A percentile compares a stretch with the other conserved stretches of the same genome.
These are phyloP conservation scores for Acanthopleura granulata DNA, from an alignment of 2,888 invertebrate species.

Conservation along the genomic window DNA sequence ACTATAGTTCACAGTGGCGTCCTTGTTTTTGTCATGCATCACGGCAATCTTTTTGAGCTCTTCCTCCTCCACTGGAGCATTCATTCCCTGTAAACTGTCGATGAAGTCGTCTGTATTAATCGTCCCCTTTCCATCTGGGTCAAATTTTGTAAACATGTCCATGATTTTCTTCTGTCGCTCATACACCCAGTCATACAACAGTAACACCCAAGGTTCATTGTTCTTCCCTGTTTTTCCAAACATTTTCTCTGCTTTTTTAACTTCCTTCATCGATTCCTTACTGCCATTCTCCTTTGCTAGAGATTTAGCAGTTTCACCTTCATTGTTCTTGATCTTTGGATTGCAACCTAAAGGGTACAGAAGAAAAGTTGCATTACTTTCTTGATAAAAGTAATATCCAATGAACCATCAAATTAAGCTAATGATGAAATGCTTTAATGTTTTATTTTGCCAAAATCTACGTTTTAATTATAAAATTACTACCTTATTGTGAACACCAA, in stretches of 20 bases:
- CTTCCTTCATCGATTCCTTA: slow-evolving; percentile 68
- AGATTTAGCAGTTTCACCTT: slow-evolving; percentile 61
- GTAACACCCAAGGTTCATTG: slow-evolving; percentile 65
- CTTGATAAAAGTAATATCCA: neutral
- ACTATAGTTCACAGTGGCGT: slow-evolving; percentile 63
- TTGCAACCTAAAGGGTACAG: slow-evolving; percentile 63
- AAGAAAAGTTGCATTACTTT: too few species aligned
- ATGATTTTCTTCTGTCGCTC: slow-evolving; percentile 51
- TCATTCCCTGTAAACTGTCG: slow-evolving; percentile 54
- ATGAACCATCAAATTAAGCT: neutral
- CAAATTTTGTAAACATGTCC: slow-evolving; percentile 60
- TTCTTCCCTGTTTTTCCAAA: slow-evolving; percentile 67
- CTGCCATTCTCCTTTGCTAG: slow-evolving; percentile 67
- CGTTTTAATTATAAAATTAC: too few species aligned
- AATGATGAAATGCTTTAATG: too few species aligned
- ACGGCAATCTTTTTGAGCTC: slow-evolving; percentile 56
- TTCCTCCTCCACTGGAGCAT: slow-evolving; percentile 61
- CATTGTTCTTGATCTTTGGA: slow-evolving; percentile 69
- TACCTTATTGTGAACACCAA: too few species aligned
- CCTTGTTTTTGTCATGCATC: slow-evolving; percentile 58
- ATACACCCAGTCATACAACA: slow-evolving; percentile 65
- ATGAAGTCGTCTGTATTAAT: slow-evolving; percentile 59
- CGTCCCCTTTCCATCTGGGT: slow-evolving; percentile 58
- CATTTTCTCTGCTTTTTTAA: slow-evolving; percentile 67
- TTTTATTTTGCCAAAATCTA: too few species aligned